phyloP scores from a whole-genome alignment of 2,888 invertebrate genomes.

The Cetonia aurata region DNA sequence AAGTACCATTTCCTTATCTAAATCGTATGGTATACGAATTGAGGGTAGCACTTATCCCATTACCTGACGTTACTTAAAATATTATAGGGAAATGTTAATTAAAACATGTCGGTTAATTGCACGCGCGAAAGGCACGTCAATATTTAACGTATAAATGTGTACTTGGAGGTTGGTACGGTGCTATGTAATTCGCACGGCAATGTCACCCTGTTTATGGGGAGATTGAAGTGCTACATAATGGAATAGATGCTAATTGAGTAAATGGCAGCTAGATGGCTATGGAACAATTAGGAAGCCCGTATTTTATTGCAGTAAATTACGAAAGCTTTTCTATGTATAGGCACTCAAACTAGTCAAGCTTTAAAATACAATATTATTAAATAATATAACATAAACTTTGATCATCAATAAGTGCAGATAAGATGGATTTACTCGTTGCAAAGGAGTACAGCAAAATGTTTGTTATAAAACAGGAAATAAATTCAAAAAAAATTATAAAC shows the following conservation, averaged over 20 bases:
- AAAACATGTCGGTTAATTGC: conserved; percentile 10
- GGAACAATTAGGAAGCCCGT: not conserved
- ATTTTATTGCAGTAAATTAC: not conserved
- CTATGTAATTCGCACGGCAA: not conserved
- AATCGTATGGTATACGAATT: not conserved
- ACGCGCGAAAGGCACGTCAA: conserved; percentile 5
- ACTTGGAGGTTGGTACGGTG: not conserved
- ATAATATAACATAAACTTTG: not conserved
- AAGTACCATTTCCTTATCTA: too few species aligned
- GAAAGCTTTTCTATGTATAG: conserved; percentile 1
- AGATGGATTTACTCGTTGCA: too few species aligned
- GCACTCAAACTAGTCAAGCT: too few species aligned
- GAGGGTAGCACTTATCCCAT: not conserved
- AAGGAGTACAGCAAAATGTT: too few species aligned
- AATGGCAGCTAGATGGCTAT: conserved; percentile 12
- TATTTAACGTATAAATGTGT: conserved; percentile 12
- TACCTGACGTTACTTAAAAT: conserved; percentile 5
- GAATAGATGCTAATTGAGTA: conserved; percentile 24
- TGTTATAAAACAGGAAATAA: too few species aligned
- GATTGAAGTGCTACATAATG: conserved; percentile 26
- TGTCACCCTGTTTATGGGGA: conserved; percentile 7
- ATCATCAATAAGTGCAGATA: too few species aligned
- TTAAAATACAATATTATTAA: too few species aligned
- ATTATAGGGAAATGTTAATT: conserved; percentile 4
- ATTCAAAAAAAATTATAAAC: too few species aligned